phyloP scores from a whole-genome alignment of 2,888 invertebrate genomes.

The Ischnus inquisitorius region DNA sequence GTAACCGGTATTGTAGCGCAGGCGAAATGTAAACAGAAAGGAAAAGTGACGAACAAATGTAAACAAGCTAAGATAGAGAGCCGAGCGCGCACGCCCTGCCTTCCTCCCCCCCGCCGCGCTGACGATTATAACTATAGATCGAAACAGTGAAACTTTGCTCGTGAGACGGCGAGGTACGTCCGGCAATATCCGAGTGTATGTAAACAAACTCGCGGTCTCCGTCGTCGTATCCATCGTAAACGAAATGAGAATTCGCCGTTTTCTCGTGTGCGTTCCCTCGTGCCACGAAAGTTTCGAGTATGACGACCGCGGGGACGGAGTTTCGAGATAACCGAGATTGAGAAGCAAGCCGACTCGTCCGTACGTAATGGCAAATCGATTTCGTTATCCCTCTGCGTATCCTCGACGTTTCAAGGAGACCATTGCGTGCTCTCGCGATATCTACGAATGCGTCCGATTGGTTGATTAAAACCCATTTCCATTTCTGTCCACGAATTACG shows the following conservation, averaged over 20 bases:
- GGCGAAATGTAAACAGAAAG: too few relatives aligned
- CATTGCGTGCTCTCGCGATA: slow-evolving; percentile 32
- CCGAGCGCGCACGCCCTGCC: background rate
- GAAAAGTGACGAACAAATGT: background rate
- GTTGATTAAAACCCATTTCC: background rate
- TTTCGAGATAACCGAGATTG: background rate
- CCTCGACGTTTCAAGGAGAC: background rate
- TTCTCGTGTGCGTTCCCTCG: background rate
- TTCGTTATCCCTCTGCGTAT: slow-evolving; percentile 7
- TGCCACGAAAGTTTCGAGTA: slow-evolving; percentile 28
- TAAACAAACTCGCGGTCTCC: slow-evolving; percentile 49
- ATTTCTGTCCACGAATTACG: background rate
- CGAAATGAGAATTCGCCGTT: slow-evolving; percentile 37
- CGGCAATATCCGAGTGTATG: slow-evolving; percentile 38
- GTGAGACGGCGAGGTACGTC: slow-evolving; percentile 35
- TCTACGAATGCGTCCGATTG: slow-evolving; percentile 16
- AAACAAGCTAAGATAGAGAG: background rate
- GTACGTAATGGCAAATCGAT: slow-evolving; percentile 41
- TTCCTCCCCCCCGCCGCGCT: too few relatives aligned
- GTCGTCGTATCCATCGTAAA: slow-evolving; percentile 18
- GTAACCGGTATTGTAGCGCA: background rate
- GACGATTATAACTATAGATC: background rate
- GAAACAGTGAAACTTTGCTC: background rate
- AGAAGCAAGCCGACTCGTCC: slow-evolving; percentile 30
- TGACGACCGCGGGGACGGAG: background rate